Evolutionary conservation across 2,113 vertebrate genomes (phyloP), one percentile per base, ranked within the genome.

Genomic region (Oryctolagus cuniculus): DNA sequence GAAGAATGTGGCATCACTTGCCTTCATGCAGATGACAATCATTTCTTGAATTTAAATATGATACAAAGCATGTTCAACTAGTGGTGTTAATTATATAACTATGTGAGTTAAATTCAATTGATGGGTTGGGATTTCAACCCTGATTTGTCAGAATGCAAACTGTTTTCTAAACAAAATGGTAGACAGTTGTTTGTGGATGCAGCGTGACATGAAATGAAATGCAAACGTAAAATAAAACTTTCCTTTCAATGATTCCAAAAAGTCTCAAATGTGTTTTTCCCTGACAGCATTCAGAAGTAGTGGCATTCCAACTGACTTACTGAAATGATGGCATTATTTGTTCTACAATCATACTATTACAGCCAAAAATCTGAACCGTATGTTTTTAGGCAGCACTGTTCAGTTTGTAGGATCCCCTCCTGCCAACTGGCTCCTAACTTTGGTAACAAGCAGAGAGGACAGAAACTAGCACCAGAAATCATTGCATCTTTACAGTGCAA

Each of bases 401-500:
- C 5, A 12, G 11, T 93, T 96, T 70, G 70, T 63, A 93, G 67
- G 24, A 91, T 82, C 10, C 27, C 22, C 58, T 0, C 0, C n/a
- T 80, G 49, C 31, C 36, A 58, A 78, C 2, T 70, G 58, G 77
- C 80, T 93, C 81, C 75, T 81, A 94, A 86, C 36, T 89, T 86
- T 38, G 92, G 84, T 83, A 97, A 89, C 22, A 93, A 44, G 70
- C 38, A 92, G 31, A 64, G 36, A 93, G 89, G 36, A 78, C 58
- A 85, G 22, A 66, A 58, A 95, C 73, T 31, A 66, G 89, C n/a
- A 91, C 4, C 17, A 73, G 13, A 7, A 89, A 44, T 51, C 0
- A 0, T 0, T 17, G 10, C 49, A 49, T 25, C 53, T 38, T 91
- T 0, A 0, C 38, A 44, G 1, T 84, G 51, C 73, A 92, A 95